Evolutionary conservation across 2,888 invertebrate genomes (phyloP).

Genomic region (Xestia sexstrigata): DNA sequence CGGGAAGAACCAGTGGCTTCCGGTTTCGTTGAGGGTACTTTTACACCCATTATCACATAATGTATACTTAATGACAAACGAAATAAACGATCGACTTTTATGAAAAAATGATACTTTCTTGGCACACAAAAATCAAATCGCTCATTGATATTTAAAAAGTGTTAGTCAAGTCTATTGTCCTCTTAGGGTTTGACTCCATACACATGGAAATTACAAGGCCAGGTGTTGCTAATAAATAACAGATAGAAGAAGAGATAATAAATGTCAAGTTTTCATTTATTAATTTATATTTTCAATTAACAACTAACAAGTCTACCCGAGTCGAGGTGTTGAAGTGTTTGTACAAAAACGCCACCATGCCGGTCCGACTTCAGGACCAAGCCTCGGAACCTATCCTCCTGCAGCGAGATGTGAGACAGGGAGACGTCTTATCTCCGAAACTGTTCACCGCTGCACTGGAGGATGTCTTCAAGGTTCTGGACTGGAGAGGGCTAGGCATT

Average conservation of each 20-base stretch:
- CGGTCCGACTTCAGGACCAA: too few relatives aligned
- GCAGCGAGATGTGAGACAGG: too few relatives aligned
- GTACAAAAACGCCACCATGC: too few relatives aligned
- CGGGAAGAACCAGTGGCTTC: too few relatives aligned
- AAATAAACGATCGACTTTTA: not conserved
- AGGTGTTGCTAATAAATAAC: not conserved
- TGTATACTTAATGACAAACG: constrained; percentile 1
- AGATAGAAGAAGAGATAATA: not conserved
- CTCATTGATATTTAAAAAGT: not conserved
- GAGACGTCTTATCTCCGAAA: too few relatives aligned
- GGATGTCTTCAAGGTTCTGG: too few relatives aligned
- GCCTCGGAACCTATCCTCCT: too few relatives aligned
- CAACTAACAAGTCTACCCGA: too few relatives aligned
- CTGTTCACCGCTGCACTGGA: too few relatives aligned
- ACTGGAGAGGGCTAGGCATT: too few relatives aligned
- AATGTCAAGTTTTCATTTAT: not conserved
- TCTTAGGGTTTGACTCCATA: not conserved
- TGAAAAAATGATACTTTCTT: not conserved
- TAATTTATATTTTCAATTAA: not conserved
- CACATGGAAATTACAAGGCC: constrained; percentile 3
- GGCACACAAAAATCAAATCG: not conserved
- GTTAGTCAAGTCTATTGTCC: not conserved
- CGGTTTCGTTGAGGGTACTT: too few relatives aligned
- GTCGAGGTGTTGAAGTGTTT: too few relatives aligned
- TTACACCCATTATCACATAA: not conserved